phyloP scores from a whole-genome alignment of 2,888 invertebrate genomes.

The Diabrotica balteata region DNA sequence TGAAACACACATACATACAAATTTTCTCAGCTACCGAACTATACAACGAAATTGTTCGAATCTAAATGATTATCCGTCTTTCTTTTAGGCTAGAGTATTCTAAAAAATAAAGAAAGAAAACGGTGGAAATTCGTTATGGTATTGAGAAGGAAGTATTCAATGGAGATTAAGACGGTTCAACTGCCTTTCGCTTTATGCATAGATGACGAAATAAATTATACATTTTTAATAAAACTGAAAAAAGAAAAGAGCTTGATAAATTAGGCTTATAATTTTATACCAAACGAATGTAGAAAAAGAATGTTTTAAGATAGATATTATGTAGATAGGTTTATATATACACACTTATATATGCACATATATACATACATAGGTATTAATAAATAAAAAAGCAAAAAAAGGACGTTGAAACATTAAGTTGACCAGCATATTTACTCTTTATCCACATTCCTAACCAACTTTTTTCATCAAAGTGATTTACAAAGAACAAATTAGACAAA shows the following conservation, averaged over 20 bases:
- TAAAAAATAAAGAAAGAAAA: slow-evolving; percentile 28
- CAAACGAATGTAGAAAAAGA: neutral
- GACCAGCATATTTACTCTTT: too few relatives aligned
- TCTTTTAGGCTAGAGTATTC: slow-evolving; percentile 18
- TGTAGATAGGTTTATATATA: too few relatives aligned
- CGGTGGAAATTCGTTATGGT: slow-evolving; percentile 35
- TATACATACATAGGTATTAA: too few relatives aligned
- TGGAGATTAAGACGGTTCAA: slow-evolving; percentile 42
- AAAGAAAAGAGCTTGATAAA: neutral
- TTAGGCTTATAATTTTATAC: neutral
- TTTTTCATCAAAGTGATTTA: too few relatives aligned
- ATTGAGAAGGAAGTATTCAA: slow-evolving; percentile 36
- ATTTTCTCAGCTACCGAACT: neutral
- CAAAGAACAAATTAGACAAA: too few relatives aligned
- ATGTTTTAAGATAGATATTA: neutral
- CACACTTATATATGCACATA: too few relatives aligned
- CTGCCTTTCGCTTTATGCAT: slow-evolving; percentile 3
- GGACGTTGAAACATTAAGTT: too few relatives aligned
- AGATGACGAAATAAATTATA: neutral
- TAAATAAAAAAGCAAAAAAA: too few relatives aligned
- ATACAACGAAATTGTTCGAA: slow-evolving; percentile 7
- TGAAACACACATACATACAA: neutral
- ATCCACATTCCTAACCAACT: too few relatives aligned
- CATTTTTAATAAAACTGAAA: neutral
- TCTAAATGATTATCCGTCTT: slow-evolving; percentile 17